Base-by-base conservation (phyloP, 2,888 invertebrate genomes). In the Pristionchus mayeri region DNA sequence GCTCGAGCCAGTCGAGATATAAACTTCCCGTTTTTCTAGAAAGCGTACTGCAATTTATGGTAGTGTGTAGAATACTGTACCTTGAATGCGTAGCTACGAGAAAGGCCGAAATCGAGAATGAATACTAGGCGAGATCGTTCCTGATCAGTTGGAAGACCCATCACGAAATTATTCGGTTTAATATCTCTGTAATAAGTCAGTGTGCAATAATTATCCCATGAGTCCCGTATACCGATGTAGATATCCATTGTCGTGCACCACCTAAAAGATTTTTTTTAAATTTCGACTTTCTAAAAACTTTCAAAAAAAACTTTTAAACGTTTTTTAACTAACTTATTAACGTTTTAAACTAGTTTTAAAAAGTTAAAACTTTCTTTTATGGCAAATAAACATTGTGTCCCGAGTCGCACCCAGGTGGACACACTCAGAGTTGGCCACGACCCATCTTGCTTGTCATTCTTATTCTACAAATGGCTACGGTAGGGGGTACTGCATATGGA, bases 101-200 rank as follows among this genome's bases (percentile, higher is more conserved):
- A 86, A 50, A 90, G 86, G 21, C 90, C 90, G 71, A 90, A 90
- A 85, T 90, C 90, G 50, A 90, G 86, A 67, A 90, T 87, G 86
- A 90, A 90, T 30, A 90, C 88, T n/a, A 89, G 57, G 0, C 90
- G 86, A 34, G 76, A 87, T 54, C 87, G 24, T 30, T 89, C 87
- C 57, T 76, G 50, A 81, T 91, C 91, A 6, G 86, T 85, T 21
- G 60, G 50, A 52, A 88, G 84, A 11, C 91, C 91, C 87, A 91
- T 86, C 76, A 89, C 88, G 75, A 90, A 89, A 80, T 90, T 90
- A 71, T 88, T 86, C 54, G 90, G 90, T 54, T 89, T 89, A 60
- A 89, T 87, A 50, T 89, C 86, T 63, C 81, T 81, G 63, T n/a
- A 75, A n/a, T 37, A 24, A 75, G 48, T 48, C 27, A 75, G 24